These are phyloP conservation scores for Rattus rattus DNA, from an alignment of 2,113 vertebrate genomes.

Conservation along the genomic window DNA sequence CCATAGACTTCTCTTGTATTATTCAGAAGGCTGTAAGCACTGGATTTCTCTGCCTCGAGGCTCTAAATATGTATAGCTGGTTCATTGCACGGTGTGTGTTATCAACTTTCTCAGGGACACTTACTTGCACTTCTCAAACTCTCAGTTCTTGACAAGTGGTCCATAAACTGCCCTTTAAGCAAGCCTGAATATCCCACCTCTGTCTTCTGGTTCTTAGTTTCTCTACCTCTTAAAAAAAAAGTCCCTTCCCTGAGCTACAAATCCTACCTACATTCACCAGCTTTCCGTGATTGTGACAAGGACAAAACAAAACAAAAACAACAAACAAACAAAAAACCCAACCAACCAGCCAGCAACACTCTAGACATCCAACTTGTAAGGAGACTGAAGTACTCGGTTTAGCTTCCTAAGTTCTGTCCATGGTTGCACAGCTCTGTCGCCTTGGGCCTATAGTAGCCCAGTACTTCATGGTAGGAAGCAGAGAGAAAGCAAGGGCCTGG, in stretches of 20 bases:
- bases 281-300: neutral
- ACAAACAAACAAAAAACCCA: neutral
- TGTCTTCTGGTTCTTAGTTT: neutral
- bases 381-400: neutral
- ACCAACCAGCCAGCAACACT: neutral
- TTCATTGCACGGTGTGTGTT: neutral
- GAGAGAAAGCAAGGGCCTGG: neutral
- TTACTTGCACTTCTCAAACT: neutral
- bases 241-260: neutral
- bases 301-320: neutral
- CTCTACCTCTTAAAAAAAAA: neutral
- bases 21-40: neutral
- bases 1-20: neutral
- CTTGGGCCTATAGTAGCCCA: neutral
- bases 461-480: neutral
- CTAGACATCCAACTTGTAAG: neutral
- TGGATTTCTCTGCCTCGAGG: neutral
- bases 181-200: neutral
- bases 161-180: neutral
- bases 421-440: neutral
- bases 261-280: neutral
- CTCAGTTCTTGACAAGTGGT: neutral
- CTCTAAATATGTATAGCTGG: neutral
- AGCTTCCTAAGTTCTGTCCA: neutral
- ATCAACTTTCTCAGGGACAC: neutral